Evolutionary conservation across 2,113 vertebrate species (phyloP), one percentile per base, ranked within the genome.

Genomic region (Solenodon paradoxus): DNA sequence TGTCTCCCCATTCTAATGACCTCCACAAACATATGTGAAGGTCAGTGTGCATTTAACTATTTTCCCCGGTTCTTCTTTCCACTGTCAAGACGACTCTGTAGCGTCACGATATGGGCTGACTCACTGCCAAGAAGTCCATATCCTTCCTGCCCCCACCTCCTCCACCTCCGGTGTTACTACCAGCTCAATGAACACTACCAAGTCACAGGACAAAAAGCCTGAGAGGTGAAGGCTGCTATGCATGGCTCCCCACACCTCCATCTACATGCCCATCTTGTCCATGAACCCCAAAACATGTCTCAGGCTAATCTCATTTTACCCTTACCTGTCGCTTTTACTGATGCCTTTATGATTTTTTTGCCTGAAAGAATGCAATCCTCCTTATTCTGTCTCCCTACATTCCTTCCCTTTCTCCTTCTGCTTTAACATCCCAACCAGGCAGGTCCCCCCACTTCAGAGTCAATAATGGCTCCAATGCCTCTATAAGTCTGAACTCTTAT

Each of bases 1-100:
- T 7, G 71, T 90, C 38, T 93, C 83, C 11, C 5, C 47, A 53
- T 20, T 71, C 96, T 79, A 88, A 95, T 32, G 40, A 94, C n/a
- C 49, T 66, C 24, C 74, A 80, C 16, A 22, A 13, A 26, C 20
- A 28, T 1, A 20, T 47, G 28, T 55, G 51, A 89, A 84, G 3
- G 83, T 30, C 16, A 57, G 10, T 16, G 15, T n/a, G 35, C 38
- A 93, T 79, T 81, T 74, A 87, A 66, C 47, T n/a, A 2, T 51
- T 24, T 78, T n/a, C 40, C n/a, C 35, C 69, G 38, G 11, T 82
- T 72, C 68, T 93, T 87, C 87, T 72, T 93, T 38, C 64, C 64
- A 28, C 35, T 20, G 64, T 82, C 57, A 88, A 88, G 15, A 68
- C 24, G 11, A 22, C 7, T 40, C 5, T 3, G 71, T 42, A 38